Conservation (phyloP, 1,140 invertebrate genomes). For the Brachionus rotundiformis region DNA sequence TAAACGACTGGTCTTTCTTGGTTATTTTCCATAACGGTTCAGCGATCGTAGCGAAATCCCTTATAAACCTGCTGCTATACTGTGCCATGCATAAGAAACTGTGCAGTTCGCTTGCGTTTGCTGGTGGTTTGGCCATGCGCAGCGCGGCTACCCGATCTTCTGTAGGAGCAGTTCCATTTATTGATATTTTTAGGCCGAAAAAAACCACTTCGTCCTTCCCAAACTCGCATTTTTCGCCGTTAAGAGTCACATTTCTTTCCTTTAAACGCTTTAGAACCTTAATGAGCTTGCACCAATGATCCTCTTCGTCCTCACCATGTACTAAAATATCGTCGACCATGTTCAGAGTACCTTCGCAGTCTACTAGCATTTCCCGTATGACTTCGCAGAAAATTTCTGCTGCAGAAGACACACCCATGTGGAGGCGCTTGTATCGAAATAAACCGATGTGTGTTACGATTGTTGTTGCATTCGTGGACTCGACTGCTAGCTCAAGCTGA, state of each 20-base stretch:
- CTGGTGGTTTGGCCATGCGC: background rate
- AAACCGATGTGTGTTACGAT: constrained; percentile 4
- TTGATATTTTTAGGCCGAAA: constrained; percentile 16
- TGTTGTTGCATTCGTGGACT: constrained; percentile 51
- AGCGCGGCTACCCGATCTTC: background rate
- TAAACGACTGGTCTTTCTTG: background rate
- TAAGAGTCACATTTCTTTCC: background rate
- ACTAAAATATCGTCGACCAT: constrained; percentile 19
- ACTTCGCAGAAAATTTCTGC: background rate
- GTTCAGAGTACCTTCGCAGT: background rate
- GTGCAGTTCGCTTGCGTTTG: background rate
- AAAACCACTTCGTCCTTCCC: constrained; percentile 8
- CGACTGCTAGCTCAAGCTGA: constrained; percentile 55
- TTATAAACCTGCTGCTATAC: background rate
- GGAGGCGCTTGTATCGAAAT: background rate
- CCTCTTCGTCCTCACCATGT: background rate
- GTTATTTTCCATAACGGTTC: background rate
- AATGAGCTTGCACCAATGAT: background rate
- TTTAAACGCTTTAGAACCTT: background rate
- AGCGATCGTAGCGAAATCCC: background rate
- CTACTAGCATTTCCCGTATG: background rate
- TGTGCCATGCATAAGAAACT: background rate
- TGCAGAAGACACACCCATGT: constrained; percentile 12
- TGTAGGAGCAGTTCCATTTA: background rate
- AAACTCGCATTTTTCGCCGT: constrained; percentile 16